Percentiles rank a stretch among this genome's conserved stretches.
These are phyloP conservation scores for Lacerta bilineata DNA, from an alignment of 2,797 vertebrate species.

Conservation along the genomic window DNA sequence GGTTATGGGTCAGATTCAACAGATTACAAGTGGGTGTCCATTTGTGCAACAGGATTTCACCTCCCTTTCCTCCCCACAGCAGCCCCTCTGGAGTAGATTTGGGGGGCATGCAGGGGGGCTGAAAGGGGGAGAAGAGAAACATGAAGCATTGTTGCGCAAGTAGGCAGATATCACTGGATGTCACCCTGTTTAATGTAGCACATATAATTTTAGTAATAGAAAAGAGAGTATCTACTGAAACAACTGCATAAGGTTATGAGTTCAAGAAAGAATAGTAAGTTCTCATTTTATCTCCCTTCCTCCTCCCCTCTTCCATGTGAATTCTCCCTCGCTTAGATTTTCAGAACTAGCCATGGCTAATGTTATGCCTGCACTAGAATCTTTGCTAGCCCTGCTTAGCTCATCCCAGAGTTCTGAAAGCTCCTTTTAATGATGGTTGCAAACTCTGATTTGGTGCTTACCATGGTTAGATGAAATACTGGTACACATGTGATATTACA, in stretches of 20 bases:
- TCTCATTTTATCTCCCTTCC: background rate
- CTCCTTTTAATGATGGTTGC: background rate
- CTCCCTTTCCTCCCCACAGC: too few species aligned
- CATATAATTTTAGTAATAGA: background rate
- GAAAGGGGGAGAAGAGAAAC: too few species aligned
- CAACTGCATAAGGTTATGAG: background rate
- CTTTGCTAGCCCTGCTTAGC: background rate
- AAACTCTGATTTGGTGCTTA: background rate
- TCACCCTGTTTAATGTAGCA: conserved; percentile 5
- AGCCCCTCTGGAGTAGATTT: too few species aligned
- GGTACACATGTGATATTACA: background rate
- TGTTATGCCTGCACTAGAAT: background rate
- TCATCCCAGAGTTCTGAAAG: background rate
- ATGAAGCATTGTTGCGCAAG: too few species aligned
- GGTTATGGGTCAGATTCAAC: background rate
- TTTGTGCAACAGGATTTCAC: too few species aligned
- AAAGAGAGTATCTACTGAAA: background rate
- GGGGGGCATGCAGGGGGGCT: too few species aligned
- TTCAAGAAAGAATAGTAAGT: background rate
- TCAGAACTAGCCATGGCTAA: background rate
- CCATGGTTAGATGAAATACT: background rate
- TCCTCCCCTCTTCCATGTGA: background rate
- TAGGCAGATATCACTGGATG: too few species aligned
- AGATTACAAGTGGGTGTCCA: too few species aligned
- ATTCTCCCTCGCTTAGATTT: background rate